Conservation (phyloP, 1,140 invertebrate species). For the Diorhabda elongata region DNA sequence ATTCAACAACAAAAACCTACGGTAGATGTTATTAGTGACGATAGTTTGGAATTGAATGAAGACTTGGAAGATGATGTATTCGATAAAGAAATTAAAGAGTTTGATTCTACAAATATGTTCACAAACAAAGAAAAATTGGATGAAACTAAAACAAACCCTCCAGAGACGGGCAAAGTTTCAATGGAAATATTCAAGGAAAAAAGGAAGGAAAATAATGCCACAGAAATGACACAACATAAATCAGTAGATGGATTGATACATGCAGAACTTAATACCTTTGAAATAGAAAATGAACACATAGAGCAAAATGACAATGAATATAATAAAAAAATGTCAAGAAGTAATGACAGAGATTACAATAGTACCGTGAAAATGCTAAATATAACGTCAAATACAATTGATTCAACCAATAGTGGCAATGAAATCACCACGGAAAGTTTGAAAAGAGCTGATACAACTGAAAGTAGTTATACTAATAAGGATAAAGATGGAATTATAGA, state of each 20-base stretch:
- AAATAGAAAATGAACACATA: too few relatives aligned
- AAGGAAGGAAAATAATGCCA: too few relatives aligned
- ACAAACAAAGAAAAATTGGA: neutral
- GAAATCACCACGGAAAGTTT: neutral
- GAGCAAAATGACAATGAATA: too few relatives aligned
- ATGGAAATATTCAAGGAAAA: too few relatives aligned
- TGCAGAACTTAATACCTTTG: too few relatives aligned
- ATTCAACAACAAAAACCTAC: constrained; percentile 8
- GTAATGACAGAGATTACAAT: neutral
- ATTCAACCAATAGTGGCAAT: too few relatives aligned
- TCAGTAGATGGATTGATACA: too few relatives aligned
- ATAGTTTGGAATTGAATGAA: constrained; percentile 6
- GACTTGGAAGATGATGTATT: neutral
- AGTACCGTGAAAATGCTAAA: neutral
- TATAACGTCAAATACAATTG: neutral
- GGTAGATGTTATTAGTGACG: constrained; percentile 7
- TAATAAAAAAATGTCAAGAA: too few relatives aligned
- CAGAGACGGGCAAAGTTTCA: too few relatives aligned
- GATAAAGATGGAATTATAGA: neutral
- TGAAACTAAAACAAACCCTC: neutral
- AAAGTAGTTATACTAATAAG: neutral
- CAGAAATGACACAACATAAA: too few relatives aligned
- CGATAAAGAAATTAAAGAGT: neutral
- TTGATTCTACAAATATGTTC: too few relatives aligned
- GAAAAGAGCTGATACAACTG: neutral